Percentiles rank a stretch among this genome's conserved stretches.
Conservation (phyloP, 64 coral and sea anemone genomes). For the Catalaphyllia jardinei region DNA sequence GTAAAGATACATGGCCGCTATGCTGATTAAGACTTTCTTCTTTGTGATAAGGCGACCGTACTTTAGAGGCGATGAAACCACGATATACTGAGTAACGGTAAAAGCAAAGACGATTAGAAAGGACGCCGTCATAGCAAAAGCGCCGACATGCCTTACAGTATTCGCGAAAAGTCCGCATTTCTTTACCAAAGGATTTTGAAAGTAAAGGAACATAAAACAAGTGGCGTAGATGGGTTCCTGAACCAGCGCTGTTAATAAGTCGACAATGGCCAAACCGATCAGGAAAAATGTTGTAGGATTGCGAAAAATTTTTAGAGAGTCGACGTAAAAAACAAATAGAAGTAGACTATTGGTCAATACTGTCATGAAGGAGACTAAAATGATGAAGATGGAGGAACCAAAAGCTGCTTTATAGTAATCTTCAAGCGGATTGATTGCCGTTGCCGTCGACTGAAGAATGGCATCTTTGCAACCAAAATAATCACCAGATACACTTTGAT, state of each 20-base stretch:
- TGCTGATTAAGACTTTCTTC: not conserved
- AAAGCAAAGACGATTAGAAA: slow-evolving; percentile 36
- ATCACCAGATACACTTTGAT: not conserved
- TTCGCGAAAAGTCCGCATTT: not conserved
- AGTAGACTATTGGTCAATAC: slow-evolving; percentile 42
- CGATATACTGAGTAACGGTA: slow-evolving; percentile 18
- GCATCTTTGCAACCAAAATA: not conserved
- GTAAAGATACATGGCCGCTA: not conserved
- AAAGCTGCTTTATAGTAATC: not conserved
- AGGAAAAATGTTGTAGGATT: slow-evolving; percentile 59
- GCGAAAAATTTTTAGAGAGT: slow-evolving; percentile 42
- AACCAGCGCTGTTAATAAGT: slow-evolving; percentile 45
- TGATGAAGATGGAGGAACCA: slow-evolving; percentile 22
- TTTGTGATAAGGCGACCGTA: slow-evolving; percentile 16
- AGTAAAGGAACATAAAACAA: not conserved
- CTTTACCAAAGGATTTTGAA: not conserved
- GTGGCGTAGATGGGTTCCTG: slow-evolving; percentile 38
- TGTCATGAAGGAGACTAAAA: slow-evolving; percentile 23
- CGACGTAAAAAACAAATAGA: slow-evolving; percentile 40
- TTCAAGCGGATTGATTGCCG: not conserved
- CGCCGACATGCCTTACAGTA: not conserved
- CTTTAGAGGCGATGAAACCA: slow-evolving; percentile 33
- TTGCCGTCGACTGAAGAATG: not conserved
- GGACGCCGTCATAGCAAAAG: slow-evolving; percentile 9
- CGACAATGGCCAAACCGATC: slow-evolving; percentile 48